Conservation (phyloP, 1,140 invertebrate genomes). For the Aphis gossypii region DNA sequence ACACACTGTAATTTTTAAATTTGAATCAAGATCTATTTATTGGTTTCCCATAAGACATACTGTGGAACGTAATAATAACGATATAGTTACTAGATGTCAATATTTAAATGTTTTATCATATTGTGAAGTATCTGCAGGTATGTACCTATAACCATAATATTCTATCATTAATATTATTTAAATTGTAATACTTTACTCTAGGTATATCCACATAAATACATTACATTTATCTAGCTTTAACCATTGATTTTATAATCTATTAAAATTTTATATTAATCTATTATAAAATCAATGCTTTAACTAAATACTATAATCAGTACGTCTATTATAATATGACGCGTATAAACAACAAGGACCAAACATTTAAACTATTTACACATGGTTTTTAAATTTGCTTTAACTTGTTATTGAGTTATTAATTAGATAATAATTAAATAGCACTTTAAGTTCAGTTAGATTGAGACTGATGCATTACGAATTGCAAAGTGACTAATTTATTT, state of each 20-base stretch:
- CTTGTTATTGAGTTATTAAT: neutral
- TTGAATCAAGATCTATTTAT: neutral
- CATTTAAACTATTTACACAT: neutral
- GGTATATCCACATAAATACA: neutral
- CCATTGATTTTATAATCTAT: too few species aligned
- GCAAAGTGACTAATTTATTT: neutral
- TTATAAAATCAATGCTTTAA: too few species aligned
- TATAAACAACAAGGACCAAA: neutral
- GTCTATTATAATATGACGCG: neutral
- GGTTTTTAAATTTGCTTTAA: neutral
- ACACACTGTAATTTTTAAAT: neutral
- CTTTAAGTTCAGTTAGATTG: neutral
- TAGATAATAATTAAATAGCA: neutral
- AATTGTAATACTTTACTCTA: neutral
- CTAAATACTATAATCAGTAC: neutral
- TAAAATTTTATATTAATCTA: too few species aligned
- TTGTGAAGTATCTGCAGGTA: slow-evolving; percentile 1
- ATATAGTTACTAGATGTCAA: slow-evolving; percentile 12
- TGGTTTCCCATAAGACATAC: neutral
- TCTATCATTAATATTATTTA: neutral
- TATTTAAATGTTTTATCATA: slow-evolving; percentile 12
- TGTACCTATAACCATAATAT: neutral
- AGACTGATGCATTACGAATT: too few species aligned
- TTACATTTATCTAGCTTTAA: neutral
- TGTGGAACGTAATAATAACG: neutral